These are phyloP conservation scores for Carduelis carduelis DNA, from an alignment of 2,797 vertebrate genomes.

Conservation along the genomic window DNA sequence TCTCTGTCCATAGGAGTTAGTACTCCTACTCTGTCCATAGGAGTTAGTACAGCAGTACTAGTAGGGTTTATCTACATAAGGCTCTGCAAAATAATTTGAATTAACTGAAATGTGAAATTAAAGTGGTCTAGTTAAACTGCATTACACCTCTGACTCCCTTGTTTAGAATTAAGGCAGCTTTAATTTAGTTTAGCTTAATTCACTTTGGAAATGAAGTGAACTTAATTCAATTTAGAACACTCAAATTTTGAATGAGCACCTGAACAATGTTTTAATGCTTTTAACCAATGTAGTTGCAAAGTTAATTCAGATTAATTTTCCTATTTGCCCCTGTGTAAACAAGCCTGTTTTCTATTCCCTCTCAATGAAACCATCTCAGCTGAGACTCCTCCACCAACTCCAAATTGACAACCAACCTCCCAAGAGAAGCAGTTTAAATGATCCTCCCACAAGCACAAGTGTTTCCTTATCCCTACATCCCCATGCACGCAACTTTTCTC, in stretches of 20 bases:
- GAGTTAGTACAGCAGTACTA: too few relatives aligned
- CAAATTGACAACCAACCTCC: background rate
- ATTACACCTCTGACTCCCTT: constrained; percentile 36
- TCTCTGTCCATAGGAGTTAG: background rate
- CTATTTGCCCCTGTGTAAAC: background rate
- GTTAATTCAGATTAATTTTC: constrained; percentile 57
- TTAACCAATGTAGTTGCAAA: constrained; percentile 15
- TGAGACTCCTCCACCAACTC: background rate
- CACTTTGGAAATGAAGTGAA: constrained; percentile 54
- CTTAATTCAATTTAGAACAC: constrained; percentile 50
- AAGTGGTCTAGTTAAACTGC: constrained; percentile 37
- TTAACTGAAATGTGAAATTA: constrained; percentile 26
- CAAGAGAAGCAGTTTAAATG: background rate
- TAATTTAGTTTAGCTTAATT: constrained; percentile 58
- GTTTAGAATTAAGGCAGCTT: constrained; percentile 48
- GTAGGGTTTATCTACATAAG: background rate
- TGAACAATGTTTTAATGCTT: constrained; percentile 45
- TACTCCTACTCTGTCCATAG: background rate
- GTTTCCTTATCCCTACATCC: background rate
- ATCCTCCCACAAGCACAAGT: background rate
- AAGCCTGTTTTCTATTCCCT: background rate
- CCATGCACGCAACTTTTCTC: background rate
- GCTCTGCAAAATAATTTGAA: constrained; percentile 7
- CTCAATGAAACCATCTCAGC: constrained; percentile 15
- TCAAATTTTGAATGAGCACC: constrained; percentile 44